A percentile compares a stretch with the other conserved stretches of the same genome.
Conservation (phyloP, 2,113 vertebrate genomes). For the Mellivora capensis region DNA sequence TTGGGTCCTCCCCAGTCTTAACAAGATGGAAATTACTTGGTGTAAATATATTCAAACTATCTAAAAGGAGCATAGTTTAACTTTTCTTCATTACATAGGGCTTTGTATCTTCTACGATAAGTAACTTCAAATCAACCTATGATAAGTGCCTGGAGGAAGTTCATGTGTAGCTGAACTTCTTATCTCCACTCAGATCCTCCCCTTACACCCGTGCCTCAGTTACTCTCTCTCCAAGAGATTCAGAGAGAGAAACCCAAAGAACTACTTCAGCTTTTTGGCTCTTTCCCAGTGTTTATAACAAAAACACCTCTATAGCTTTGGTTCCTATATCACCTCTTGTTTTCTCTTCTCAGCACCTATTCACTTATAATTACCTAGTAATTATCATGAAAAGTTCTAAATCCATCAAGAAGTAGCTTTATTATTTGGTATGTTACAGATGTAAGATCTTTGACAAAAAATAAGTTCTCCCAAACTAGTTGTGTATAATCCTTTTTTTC, state of each 20-base stretch:
- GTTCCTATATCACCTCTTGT: rapidly evolving
- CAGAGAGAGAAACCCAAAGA: background rate
- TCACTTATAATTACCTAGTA: background rate
- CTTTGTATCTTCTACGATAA: background rate
- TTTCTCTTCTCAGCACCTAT: background rate
- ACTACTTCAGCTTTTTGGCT: background rate
- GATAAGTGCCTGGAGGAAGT: background rate
- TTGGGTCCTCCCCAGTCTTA: background rate
- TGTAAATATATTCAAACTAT: background rate
- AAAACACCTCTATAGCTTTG: background rate
- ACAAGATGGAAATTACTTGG: background rate
- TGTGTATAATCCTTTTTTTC: background rate
- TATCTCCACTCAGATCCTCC: background rate
- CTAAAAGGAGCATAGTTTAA: background rate
- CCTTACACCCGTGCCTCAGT: rapidly evolving
- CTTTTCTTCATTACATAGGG: background rate
- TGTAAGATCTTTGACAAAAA: background rate
- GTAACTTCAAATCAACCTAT: background rate
- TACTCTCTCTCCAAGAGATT: background rate
- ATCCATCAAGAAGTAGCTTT: background rate
- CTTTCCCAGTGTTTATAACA: background rate
- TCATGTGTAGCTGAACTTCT: background rate
- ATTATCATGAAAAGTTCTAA: background rate
- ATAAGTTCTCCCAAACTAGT: background rate
- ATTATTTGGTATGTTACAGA: background rate